Conservation (phyloP, 2,888 invertebrate species). For the Vanessa cardui region DNA sequence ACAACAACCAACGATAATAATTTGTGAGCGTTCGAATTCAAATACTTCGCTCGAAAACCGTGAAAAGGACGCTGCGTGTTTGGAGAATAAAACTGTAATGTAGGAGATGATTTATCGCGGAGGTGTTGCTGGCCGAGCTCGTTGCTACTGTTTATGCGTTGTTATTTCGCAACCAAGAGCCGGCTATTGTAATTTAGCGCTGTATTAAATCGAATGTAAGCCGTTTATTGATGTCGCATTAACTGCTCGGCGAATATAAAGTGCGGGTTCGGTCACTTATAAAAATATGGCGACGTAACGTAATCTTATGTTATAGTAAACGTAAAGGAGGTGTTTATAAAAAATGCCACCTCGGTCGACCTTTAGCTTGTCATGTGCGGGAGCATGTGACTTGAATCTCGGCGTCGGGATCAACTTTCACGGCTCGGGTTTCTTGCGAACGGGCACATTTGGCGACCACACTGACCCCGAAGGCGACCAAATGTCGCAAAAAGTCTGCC, state of each 20-base stretch:
- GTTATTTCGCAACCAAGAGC: constrained; percentile 64
- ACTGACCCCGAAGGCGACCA: constrained; percentile 58
- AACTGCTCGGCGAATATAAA: constrained; percentile 25
- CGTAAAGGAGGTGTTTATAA: constrained; percentile 62
- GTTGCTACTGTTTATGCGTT: constrained; percentile 70
- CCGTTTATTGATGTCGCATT: constrained; percentile 49
- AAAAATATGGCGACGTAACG: constrained; percentile 31
- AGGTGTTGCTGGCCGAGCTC: constrained; percentile 52
- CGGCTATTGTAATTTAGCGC: constrained; percentile 56
- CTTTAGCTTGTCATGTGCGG: constrained; percentile 70
- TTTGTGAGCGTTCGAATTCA: constrained; percentile 72
- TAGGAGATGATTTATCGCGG: constrained; percentile 73
- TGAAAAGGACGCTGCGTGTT: constrained; percentile 66
- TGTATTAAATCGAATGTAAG: constrained; percentile 64
- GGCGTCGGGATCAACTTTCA: constrained; percentile 58
- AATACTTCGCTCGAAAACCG: constrained; percentile 50
- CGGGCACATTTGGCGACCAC: constrained; percentile 73
- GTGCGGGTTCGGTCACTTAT: constrained; percentile 19
- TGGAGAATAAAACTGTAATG: constrained; percentile 71
- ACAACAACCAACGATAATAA: constrained; percentile 70
- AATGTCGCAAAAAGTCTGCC: constrained; percentile 66
- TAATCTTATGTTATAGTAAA: constrained; percentile 40
- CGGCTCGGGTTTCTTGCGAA: constrained; percentile 64
- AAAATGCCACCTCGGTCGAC: constrained; percentile 74
- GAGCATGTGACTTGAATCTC: constrained; percentile 72